phyloP scores from a whole-genome alignment of 2,888 invertebrate species.

The Tipula unca region DNA sequence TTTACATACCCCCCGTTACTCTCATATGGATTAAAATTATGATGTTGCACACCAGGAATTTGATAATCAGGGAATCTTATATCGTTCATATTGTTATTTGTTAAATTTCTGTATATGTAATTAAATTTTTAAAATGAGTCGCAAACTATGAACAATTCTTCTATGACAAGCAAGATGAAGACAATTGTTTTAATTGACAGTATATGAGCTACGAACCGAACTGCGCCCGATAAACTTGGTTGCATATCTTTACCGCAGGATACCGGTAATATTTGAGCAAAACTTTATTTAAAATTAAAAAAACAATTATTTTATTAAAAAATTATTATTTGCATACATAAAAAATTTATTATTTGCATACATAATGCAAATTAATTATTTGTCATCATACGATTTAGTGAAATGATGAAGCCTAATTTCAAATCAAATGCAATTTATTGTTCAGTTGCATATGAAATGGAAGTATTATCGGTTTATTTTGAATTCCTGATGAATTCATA shows the following conservation, averaged over 20 bases:
- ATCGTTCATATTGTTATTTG: not conserved
- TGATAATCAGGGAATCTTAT: slow-evolving; percentile 37
- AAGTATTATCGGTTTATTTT: no score
- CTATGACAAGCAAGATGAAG: not conserved
- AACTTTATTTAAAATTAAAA: no score
- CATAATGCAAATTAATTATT: no score
- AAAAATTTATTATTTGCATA: no score
- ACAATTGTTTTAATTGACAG: not conserved
- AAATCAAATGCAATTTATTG: no score
- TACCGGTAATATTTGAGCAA: not conserved
- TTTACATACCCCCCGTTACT: slow-evolving; percentile 66
- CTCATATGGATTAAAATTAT: slow-evolving; percentile 58
- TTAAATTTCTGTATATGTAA: not conserved
- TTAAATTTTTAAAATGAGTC: not conserved
- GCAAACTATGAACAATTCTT: not conserved
- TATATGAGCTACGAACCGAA: not conserved
- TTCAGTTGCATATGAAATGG: not conserved
- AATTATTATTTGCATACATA: no score
- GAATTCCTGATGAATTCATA: no score
- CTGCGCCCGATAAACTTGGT: no score
- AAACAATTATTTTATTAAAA: no score
- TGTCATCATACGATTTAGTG: no score
- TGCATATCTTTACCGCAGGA: not conserved
- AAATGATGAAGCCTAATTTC: no score
- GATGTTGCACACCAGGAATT: slow-evolving; percentile 40